phyloP scores from a whole-genome alignment of 2,113 vertebrate genomes.

The Nothocercus nigrocapillus region DNA sequence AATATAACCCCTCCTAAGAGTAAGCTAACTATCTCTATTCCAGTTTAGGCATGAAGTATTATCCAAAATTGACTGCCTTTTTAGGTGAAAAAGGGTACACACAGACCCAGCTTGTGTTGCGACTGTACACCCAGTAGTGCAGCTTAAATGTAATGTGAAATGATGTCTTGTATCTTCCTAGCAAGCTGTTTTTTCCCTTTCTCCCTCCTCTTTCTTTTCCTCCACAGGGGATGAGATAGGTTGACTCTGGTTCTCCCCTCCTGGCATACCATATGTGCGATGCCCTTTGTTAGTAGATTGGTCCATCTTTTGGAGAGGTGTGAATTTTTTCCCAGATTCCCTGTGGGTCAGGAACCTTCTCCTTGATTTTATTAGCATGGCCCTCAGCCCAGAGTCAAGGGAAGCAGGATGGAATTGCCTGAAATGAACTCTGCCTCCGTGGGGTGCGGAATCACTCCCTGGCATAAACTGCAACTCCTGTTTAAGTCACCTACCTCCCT shows the following conservation, averaged over 20 bases:
- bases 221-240: not conserved
- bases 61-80: not conserved
- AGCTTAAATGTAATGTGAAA: not conserved
- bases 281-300: not conserved
- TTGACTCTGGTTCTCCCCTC: conserved; percentile 25
- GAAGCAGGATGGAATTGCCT: conserved; percentile 41
- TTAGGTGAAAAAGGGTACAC: not conserved
- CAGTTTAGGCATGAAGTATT: not conserved
- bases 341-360: conserved; percentile 34
- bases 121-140: not conserved
- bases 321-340: conserved; percentile 37
- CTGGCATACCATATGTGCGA: conserved; percentile 56
- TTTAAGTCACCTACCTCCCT: conserved; percentile 15
- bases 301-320: conserved; percentile 13
- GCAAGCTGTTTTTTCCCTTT: not conserved
- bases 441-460: not conserved
- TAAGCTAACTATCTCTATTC: not conserved
- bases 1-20: not conserved
- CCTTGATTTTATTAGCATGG: conserved; percentile 21
- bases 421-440: conserved; percentile 19
- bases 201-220: not conserved
- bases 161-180: not conserved
- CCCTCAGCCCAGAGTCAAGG: not conserved
- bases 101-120: not conserved
- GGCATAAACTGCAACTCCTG: not conserved